These are phyloP conservation scores for Crocallis elinguaria DNA, from an alignment of 2,888 invertebrate species.

Conservation along the genomic window DNA sequence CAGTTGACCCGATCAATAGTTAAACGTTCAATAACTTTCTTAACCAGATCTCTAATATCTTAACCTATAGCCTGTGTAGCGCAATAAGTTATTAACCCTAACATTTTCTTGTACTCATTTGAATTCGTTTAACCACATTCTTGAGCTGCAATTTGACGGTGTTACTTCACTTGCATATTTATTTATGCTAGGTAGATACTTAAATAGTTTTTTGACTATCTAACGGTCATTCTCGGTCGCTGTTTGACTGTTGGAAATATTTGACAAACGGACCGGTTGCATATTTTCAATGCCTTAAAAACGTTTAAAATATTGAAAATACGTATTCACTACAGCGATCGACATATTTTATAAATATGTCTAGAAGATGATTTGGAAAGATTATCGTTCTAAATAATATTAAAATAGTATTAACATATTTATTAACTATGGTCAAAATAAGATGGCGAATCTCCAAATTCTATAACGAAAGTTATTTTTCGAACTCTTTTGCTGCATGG, in stretches of 20 bases:
- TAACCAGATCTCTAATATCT: slow-evolving; percentile 30
- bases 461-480: no score
- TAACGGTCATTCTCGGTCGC: neutral
- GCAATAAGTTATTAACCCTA: slow-evolving; percentile 28
- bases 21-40: slow-evolving; percentile 23
- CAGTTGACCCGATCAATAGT: slow-evolving; percentile 12
- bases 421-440: no score
- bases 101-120: slow-evolving; percentile 25
- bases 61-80: slow-evolving; percentile 26
- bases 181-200: slow-evolving; percentile 4
- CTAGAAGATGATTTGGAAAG: no score
- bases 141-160: slow-evolving; percentile 9
- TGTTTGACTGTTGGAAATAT: neutral
- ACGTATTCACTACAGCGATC: no score
- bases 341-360: no score
- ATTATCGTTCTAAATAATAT: no score
- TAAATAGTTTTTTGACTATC: neutral
- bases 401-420: no score
- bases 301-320: no score
- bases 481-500: no score
- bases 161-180: slow-evolving; percentile 20
- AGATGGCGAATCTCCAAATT: no score
- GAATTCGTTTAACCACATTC: slow-evolving; percentile 26
- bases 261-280: no score
- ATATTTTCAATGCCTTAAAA: no score